phyloP scores from a whole-genome alignment of 2,888 invertebrate genomes.

The Cremastinae sp. region DNA sequence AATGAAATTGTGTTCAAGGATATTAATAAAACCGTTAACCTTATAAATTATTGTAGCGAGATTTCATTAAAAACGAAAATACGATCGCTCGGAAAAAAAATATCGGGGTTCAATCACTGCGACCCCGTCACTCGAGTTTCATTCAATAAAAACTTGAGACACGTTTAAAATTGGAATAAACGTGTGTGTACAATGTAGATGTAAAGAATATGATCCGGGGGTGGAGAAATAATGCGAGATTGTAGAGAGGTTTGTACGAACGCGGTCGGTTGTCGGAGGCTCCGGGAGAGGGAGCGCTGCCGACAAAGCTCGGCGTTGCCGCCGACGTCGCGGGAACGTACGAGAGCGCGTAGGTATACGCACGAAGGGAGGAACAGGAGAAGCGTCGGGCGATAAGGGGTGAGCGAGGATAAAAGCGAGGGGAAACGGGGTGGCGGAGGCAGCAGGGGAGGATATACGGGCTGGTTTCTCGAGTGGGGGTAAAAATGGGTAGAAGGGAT shows the following conservation, averaged over 20 bases:
- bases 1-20: no score
- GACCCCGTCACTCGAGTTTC: no score
- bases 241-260: constrained; percentile 3
- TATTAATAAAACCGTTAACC: no score
- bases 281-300: constrained; percentile 9
- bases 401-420: constrained; percentile 57
- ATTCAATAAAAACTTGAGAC: no score
- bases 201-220: no score
- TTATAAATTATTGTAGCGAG: no score
- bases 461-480: constrained; percentile 64
- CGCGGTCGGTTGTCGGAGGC: constrained; percentile 1
- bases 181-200: no score
- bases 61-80: no score
- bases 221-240: not conserved
- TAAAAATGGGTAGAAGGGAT: constrained; percentile 69
- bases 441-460: constrained; percentile 56
- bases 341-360: not conserved
- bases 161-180: no score
- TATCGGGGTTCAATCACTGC: no score
- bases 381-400: constrained; percentile 19
- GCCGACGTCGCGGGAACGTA: not conserved
- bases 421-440: constrained; percentile 67
- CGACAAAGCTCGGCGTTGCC: constrained; percentile 14
- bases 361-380: constrained; percentile 45
- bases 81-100: no score